phyloP scores from a whole-genome alignment of 2,888 invertebrate genomes.

The Listrodromus nycthemerus region DNA sequence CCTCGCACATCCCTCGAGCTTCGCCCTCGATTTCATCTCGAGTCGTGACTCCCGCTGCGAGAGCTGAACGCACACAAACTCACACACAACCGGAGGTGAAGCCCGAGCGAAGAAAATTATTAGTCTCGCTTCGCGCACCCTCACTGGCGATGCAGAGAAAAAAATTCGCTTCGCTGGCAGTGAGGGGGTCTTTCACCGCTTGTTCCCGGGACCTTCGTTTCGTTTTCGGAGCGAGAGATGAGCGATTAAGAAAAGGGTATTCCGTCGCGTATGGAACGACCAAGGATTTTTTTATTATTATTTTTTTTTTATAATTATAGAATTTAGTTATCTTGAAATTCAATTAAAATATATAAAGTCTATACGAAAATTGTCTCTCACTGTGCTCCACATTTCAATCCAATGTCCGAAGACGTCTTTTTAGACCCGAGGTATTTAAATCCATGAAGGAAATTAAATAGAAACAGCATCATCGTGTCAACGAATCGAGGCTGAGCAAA shows the following conservation, averaged over 20 bases:
- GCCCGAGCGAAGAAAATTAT: slow-evolving; percentile 61
- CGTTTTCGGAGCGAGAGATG: slow-evolving; percentile 27
- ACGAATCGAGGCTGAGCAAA: neutral
- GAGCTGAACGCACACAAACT: slow-evolving; percentile 23
- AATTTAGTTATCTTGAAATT: no score
- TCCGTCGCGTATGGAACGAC: no score
- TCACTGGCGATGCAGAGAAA: slow-evolving; percentile 44
- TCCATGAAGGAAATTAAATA: neutral
- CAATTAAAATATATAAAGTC: no score
- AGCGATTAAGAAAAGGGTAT: neutral
- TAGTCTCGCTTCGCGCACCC: slow-evolving; percentile 61
- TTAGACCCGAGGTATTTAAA: neutral
- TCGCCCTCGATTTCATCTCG: slow-evolving; percentile 49
- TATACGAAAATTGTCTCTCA: neutral
- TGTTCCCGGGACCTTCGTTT: slow-evolving; percentile 19
- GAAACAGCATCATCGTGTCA: neutral
- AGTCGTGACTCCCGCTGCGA: slow-evolving; percentile 51
- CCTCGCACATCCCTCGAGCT: slow-evolving; percentile 46
- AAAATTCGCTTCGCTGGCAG: slow-evolving; percentile 34
- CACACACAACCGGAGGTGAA: slow-evolving; percentile 14
- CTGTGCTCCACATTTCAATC: neutral
- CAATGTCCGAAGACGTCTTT: neutral
- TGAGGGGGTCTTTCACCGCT: neutral
- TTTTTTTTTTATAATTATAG: no score
- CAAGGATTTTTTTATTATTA: no score